Base-by-base conservation (phyloP, 1,140 invertebrate genomes). In the Rhizoglyphus robini region DNA sequence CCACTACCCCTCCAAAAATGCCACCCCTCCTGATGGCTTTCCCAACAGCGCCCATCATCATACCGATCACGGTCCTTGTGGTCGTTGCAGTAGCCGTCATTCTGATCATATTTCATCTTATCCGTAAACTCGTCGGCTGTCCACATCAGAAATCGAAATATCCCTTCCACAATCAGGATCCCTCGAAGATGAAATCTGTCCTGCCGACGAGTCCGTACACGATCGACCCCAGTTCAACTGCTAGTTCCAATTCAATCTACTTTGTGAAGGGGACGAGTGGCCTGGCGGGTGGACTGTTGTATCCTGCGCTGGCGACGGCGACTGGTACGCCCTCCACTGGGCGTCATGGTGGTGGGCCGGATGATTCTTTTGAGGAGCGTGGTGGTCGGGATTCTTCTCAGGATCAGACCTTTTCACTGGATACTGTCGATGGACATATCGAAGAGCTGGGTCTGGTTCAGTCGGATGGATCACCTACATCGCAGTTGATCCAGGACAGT, bases 231-330 rank as follows among this genome's bases (percentile, higher is more conserved):
- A 54, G 20, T 32, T 54, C 51, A 54, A 54, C 8, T 25, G 20
- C 51, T 8, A 54, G 51, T 32, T 54, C 51, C 51, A 54, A 32
- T 54, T 54, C 51, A 23, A 54, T 54, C 31, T 54, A 54, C 20
- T 54, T 54, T 54, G 23, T 54, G 8, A 54, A 54, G 20, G 51
- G 51, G 8, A 11, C 23, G 8, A 5, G 23, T 32, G 31, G n/a
- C n/a, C 51, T 25, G 51, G 23, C 51, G 23, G 23, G 8, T 15
- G 51, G 5, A 32, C 8, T 25, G 51, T 32, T 25, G 23, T 54
- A 54, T 32, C 31, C 51, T 8, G 31, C 51, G 15, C 51, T 25
- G 8, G 23, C 51, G 51, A 23, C 51, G 8, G 8, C 51, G 15
- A 54, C 8, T 54, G 8, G 51, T 11, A 54, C 23, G 8, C 51